These are phyloP conservation scores for Catharus minimus DNA, from an alignment of 2,113 vertebrate genomes.

Conservation along the genomic window DNA sequence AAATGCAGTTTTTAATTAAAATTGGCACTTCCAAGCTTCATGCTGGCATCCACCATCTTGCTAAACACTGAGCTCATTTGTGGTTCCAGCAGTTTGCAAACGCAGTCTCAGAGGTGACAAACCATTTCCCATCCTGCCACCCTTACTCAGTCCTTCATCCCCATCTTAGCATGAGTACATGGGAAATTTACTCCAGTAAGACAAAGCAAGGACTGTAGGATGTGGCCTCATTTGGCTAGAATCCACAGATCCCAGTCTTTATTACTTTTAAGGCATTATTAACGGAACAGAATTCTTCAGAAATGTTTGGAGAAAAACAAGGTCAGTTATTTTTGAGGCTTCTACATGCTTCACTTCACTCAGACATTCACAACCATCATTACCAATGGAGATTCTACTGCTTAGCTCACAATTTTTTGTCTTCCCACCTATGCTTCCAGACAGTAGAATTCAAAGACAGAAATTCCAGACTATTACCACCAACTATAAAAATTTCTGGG, in stretches of 20 bases:
- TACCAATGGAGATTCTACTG: neutral
- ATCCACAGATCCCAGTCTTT: neutral
- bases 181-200: neutral
- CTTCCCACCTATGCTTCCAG: neutral
- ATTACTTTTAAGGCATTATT: slow-evolving; percentile 41
- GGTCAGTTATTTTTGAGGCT: neutral
- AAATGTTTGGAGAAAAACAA: slow-evolving; percentile 17
- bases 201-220: slow-evolving; percentile 39
- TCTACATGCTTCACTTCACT: slow-evolving; percentile 29
- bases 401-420: neutral
- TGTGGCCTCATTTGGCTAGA: slow-evolving; percentile 17
- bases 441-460: neutral
- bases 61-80: slow-evolving; percentile 64
- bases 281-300: slow-evolving; percentile 10
- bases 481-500: neutral
- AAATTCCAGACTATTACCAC: neutral
- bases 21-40: slow-evolving; percentile 58
- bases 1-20: slow-evolving; percentile 64
- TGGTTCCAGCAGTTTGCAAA: slow-evolving; percentile 44
- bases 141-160: neutral
- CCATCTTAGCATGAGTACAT: neutral
- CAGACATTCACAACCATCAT: neutral
- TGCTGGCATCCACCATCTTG: slow-evolving; percentile 57
- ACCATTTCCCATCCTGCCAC: slow-evolving; percentile 4
- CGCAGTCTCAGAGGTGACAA: slow-evolving; percentile 6